phyloP scores from a whole-genome alignment of 2,113 vertebrate species.

The Barnardius zonarius region DNA sequence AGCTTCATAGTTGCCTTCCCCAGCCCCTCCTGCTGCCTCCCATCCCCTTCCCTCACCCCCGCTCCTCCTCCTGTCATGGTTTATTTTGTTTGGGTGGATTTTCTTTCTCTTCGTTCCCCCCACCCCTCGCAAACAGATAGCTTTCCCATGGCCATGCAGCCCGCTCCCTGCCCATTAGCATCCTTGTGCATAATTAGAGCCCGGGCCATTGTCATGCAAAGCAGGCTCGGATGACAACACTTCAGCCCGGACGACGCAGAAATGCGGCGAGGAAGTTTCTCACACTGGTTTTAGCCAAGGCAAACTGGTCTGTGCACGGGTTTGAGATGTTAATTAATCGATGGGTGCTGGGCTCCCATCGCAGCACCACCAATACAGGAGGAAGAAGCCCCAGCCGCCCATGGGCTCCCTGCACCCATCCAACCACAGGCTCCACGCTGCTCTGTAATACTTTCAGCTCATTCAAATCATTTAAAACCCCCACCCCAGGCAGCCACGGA shows the following conservation, averaged over 20 bases:
- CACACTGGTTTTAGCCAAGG: conserved; percentile 76
- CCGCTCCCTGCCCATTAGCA: conserved; percentile 72
- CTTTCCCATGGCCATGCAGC: conserved; percentile 74
- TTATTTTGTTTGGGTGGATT: conserved; percentile 63
- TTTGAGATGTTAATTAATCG: conserved; percentile 69
- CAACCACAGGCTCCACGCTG: fast-evolving
- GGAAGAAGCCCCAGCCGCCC: neutral
- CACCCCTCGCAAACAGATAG: conserved; percentile 37
- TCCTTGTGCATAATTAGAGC: conserved; percentile 78
- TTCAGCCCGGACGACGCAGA: conserved; percentile 73
- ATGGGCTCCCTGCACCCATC: neutral
- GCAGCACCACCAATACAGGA: neutral
- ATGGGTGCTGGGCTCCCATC: neutral
- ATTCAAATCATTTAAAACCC: neutral
- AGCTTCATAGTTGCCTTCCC: neutral
- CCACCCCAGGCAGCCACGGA: neutral
- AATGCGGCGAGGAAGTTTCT: conserved; percentile 74
- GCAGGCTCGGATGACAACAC: conserved; percentile 77
- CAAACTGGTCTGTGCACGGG: conserved; percentile 14
- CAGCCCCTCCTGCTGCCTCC: neutral
- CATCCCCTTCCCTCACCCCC: neutral
- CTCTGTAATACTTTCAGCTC: neutral
- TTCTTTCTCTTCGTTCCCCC: neutral
- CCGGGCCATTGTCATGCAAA: conserved; percentile 79
- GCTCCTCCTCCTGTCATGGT: conserved; percentile 37